Percentiles rank a stretch among this genome's conserved stretches.
These are phyloP conservation scores for Axinella damicornis DNA, from an alignment of 37 sponge, comb jelly and placozoan species.

Conservation along the genomic window DNA sequence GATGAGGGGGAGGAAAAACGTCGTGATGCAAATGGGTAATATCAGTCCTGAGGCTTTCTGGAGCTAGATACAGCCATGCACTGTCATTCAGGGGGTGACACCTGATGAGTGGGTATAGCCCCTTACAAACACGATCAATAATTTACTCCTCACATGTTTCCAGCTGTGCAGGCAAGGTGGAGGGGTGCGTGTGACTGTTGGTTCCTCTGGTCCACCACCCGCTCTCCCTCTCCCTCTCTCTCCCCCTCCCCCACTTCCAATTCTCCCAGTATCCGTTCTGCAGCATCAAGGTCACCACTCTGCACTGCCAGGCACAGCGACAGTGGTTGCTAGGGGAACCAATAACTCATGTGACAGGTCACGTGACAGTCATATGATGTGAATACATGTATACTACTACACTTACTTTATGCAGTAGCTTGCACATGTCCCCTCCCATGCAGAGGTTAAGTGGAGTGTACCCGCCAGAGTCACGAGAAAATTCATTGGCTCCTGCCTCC, in stretches of 20 bases:
- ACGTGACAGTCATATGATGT: background rate
- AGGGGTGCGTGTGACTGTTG: slow-evolving; percentile 81
- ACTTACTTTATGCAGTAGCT: slow-evolving; percentile 73
- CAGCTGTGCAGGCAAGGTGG: slow-evolving; percentile 77
- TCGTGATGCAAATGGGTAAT: too few relatives aligned
- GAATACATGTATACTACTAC: too few relatives aligned
- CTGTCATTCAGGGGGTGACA: too few relatives aligned
- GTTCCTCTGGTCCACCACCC: slow-evolving; percentile 77
- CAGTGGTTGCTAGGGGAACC: slow-evolving; percentile 58
- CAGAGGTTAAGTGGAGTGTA: slow-evolving; percentile 82
- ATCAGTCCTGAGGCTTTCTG: too few relatives aligned
- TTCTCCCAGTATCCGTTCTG: slow-evolving; percentile 27
- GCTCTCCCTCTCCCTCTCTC: slow-evolving; percentile 5
- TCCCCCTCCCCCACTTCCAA: slow-evolving; percentile 17
- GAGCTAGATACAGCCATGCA: too few relatives aligned
- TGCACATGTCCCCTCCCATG: slow-evolving; percentile 69
- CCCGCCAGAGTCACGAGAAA: slow-evolving; percentile 62
- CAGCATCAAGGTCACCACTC: slow-evolving; percentile 74
- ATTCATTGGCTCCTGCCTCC: slow-evolving; percentile 53
- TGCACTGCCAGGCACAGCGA: slow-evolving; percentile 82
- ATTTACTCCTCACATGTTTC: slow-evolving; percentile 61
- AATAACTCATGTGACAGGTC: too few relatives aligned
- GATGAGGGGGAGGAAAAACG: too few relatives aligned
- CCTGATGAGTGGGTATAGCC: background rate
- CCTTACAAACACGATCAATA: background rate